Evolutionary conservation across 2,113 vertebrate species (phyloP).

Genomic region (Platichthys flesus): DNA sequence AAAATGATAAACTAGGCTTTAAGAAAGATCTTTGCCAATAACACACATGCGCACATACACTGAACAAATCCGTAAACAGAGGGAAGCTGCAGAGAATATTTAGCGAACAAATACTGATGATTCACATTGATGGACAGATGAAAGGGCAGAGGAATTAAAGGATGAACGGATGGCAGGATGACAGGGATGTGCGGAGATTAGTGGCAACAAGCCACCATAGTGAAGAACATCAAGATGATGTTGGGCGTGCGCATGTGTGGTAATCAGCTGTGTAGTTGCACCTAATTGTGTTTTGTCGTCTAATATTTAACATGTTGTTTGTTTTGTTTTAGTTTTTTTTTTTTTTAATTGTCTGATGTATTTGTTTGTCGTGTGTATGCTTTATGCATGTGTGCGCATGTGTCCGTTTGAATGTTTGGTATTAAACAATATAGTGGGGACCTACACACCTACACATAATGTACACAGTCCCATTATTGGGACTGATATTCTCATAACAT

Average conservation of each 20-base stretch:
- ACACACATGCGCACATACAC: conserved; percentile 10
- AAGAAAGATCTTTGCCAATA: conserved; percentile 30
- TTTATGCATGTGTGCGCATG: conserved; percentile 1
- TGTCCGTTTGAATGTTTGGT: too few relatives aligned
- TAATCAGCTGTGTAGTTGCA: not conserved
- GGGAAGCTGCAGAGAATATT: conserved; percentile 4
- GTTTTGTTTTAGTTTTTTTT: too few relatives aligned
- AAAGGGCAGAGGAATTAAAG: conserved; percentile 63
- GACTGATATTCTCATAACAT: too few relatives aligned
- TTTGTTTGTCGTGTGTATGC: not conserved
- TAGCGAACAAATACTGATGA: conserved; percentile 40
- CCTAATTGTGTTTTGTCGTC: not conserved
- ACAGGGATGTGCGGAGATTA: conserved; percentile 36
- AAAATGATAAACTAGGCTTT: conserved; percentile 35
- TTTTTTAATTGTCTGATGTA: too few relatives aligned
- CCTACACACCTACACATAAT: too few relatives aligned
- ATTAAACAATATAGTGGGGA: not conserved
- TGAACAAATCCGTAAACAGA: conserved; percentile 19
- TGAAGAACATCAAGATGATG: conserved; percentile 16
- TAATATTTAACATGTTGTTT: conserved; percentile 3
- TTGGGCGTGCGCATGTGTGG: not conserved
- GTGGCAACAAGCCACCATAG: conserved; percentile 18
- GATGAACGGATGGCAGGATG: conserved; percentile 20
- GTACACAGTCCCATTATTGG: too few relatives aligned
- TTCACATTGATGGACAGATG: conserved; percentile 52